These are phyloP conservation scores for Corbicula japonica DNA, from an alignment of 2,888 invertebrate genomes.

Conservation along the genomic window DNA sequence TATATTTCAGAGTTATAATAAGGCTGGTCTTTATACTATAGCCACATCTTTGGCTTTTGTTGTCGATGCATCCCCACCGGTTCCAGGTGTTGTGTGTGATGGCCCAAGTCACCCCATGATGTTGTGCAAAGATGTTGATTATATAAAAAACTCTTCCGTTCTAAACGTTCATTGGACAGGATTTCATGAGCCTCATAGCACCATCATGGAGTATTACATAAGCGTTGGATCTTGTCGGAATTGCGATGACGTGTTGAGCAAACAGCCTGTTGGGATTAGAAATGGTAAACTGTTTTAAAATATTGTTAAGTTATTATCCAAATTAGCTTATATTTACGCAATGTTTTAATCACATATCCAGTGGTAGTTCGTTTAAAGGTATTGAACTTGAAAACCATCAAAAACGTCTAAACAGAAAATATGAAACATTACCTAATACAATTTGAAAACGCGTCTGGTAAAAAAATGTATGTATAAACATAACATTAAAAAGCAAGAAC, in stretches of 20 bases:
- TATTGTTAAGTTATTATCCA: no score
- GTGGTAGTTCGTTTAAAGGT: no score
- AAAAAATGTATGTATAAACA: no score
- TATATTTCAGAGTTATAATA: conserved; percentile 60
- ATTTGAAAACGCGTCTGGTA: no score
- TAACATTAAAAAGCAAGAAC: no score
- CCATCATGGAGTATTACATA: conserved; percentile 61
- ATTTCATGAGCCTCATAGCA: conserved; percentile 69
- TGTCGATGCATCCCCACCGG: conserved; percentile 67
- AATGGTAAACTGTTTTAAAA: conserved; percentile 51
- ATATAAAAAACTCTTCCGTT: conserved; percentile 47
- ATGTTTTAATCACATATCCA: no score
- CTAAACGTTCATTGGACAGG: conserved; percentile 67
- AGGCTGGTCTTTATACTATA: conserved; percentile 58
- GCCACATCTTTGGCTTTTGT: conserved; percentile 67
- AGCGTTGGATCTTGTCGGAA: conserved; percentile 61
- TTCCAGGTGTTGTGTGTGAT: conserved; percentile 65
- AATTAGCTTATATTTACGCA: no score
- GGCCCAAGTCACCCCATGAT: conserved; percentile 28
- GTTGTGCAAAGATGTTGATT: conserved; percentile 58
- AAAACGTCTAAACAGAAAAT: no score
- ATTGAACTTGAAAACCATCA: no score
- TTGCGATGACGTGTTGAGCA: conserved; percentile 64
- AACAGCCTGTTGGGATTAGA: conserved; percentile 61
- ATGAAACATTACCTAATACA: no score